phyloP scores from a whole-genome alignment of 2,113 vertebrate genomes.

The Charadrius vociferus region DNA sequence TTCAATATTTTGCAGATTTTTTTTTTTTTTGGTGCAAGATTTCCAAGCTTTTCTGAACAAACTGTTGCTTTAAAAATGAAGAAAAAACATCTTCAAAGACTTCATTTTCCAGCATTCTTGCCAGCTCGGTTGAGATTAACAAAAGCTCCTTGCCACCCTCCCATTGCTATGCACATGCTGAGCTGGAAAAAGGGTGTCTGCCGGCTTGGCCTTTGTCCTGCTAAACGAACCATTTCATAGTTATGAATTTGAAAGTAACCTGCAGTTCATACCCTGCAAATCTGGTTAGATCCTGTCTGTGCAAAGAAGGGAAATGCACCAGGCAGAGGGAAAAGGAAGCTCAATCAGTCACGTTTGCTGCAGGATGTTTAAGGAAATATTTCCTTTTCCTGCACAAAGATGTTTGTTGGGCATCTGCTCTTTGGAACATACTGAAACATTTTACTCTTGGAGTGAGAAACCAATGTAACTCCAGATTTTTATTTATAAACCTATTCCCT shows the following conservation, averaged over 20 bases:
- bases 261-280: constrained; percentile 49
- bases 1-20: neutral
- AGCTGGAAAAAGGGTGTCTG: constrained; percentile 57
- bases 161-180: constrained; percentile 57
- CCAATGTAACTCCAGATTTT: neutral
- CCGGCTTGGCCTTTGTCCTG: constrained; percentile 61
- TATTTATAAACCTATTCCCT: neutral
- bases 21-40: neutral
- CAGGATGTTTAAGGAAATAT: constrained; percentile 72
- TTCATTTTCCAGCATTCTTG: constrained; percentile 57
- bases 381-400: constrained; percentile 66
- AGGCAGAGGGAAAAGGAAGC: constrained; percentile 60
- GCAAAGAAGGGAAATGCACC: constrained; percentile 53
- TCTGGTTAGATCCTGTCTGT: constrained; percentile 62
- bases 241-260: constrained; percentile 65
- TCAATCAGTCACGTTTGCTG: constrained; percentile 55
- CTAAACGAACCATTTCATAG: constrained; percentile 62
- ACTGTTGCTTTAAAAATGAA: constrained; percentile 58
- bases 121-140: constrained; percentile 64
- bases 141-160: constrained; percentile 59
- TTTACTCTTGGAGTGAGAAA: neutral
- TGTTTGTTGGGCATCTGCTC: constrained; percentile 46
- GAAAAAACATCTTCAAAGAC: constrained; percentile 58
- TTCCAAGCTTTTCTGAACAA: constrained; percentile 6
- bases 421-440: neutral